These are phyloP conservation scores for Cyclophora punctaria DNA, from an alignment of 2,888 invertebrate species.

Conservation along the genomic window DNA sequence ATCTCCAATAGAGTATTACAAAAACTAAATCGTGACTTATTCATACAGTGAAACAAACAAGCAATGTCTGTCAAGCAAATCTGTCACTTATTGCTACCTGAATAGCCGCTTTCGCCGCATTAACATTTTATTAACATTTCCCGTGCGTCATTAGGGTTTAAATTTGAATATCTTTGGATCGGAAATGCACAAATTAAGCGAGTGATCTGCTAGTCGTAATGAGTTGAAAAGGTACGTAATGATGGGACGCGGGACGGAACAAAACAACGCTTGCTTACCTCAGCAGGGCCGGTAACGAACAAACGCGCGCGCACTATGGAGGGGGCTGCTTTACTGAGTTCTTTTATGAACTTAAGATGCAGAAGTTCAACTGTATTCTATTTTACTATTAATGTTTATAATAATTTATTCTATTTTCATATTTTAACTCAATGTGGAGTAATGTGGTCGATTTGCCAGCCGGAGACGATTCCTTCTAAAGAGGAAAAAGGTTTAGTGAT, in stretches of 20 bases:
- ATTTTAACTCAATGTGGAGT: no score
- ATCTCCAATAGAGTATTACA: constrained; percentile 13
- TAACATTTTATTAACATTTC: constrained; percentile 75
- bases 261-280: constrained; percentile 70
- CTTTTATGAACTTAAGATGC: no score
- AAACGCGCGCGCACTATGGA: constrained; percentile 29
- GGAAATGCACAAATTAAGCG: constrained; percentile 75
- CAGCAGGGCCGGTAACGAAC: constrained; percentile 53
- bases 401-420: no score
- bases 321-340: constrained; percentile 7
- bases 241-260: constrained; percentile 59
- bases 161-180: constrained; percentile 74
- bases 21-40: constrained; percentile 70
- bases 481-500: no score
- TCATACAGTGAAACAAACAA: constrained; percentile 64
- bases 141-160: constrained; percentile 69
- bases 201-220: constrained; percentile 71
- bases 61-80: constrained; percentile 70
- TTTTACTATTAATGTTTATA: no score
- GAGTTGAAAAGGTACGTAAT: constrained; percentile 68
- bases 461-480: no score
- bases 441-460: no score
- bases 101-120: constrained; percentile 64
- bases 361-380: no score
- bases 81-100: constrained; percentile 67